A percentile compares a stretch with the other conserved stretches of the same genome.
These are phyloP conservation scores for Hyles lineata DNA, from an alignment of 2,888 invertebrate genomes.

Conservation along the genomic window DNA sequence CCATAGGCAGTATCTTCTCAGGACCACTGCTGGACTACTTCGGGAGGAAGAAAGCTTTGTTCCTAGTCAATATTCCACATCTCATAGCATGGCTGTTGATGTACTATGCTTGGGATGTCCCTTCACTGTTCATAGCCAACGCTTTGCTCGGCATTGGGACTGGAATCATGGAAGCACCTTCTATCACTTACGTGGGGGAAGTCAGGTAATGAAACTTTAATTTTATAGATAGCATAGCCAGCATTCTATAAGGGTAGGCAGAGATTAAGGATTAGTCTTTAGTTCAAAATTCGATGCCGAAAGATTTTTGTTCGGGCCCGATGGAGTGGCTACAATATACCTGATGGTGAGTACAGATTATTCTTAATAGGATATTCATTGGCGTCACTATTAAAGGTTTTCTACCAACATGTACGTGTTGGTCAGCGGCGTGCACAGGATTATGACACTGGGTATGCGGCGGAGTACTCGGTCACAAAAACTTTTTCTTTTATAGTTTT, in stretches of 20 bases:
- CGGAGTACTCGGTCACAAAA: too few species aligned
- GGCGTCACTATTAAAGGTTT: too few species aligned
- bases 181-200: slow-evolving; percentile 86
- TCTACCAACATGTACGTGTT: too few species aligned
- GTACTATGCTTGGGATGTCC: slow-evolving; percentile 78
- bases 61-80: slow-evolving; percentile 85
- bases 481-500: too few species aligned
- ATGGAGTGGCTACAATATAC: too few species aligned
- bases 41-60: slow-evolving; percentile 82
- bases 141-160: slow-evolving; percentile 84
- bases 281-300: too few species aligned
- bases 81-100: slow-evolving; percentile 84
- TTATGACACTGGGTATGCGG: too few species aligned
- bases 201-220: slow-evolving; percentile 59
- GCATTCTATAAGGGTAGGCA: not conserved
- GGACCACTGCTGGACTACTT: slow-evolving; percentile 83
- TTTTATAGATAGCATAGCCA: not conserved
- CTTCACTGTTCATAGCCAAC: slow-evolving; percentile 78
- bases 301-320: too few species aligned
- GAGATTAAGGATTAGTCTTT: too few species aligned
- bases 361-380: too few species aligned
- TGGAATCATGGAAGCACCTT: slow-evolving; percentile 86
- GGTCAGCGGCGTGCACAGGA: too few species aligned
- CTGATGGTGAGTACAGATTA: too few species aligned
- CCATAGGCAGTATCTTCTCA: slow-evolving; percentile 84